phyloP scores from a whole-genome alignment of 1,140 invertebrate genomes.

The Agrilus planipennis region DNA sequence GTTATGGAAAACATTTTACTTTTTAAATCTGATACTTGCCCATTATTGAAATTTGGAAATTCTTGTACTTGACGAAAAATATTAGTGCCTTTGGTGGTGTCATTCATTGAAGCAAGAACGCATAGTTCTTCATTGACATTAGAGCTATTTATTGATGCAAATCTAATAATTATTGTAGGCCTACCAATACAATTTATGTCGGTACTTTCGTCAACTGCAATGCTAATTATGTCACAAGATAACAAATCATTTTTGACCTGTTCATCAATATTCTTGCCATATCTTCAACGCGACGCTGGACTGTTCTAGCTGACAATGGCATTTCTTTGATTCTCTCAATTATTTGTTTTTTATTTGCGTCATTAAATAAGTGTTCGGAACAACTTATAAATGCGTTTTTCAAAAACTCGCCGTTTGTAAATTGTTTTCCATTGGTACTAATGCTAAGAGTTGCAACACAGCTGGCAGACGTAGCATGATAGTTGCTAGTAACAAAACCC shows the following conservation, averaged over 20 bases:
- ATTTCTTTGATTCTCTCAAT: constrained; percentile 1
- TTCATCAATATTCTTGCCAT: not conserved
- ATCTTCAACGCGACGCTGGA: constrained; percentile 1
- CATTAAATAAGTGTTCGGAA: constrained; percentile 7
- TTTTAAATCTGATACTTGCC: constrained; percentile 12
- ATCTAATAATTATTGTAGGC: no score
- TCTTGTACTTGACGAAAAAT: constrained; percentile 11
- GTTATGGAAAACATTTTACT: constrained; percentile 15
- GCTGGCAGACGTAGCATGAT: no score
- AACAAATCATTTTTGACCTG: constrained; percentile 4
- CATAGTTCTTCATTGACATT: constrained; percentile 12
- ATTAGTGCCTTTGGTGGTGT: no score
- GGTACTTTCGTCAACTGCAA: constrained; percentile 1
- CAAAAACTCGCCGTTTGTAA: constrained; percentile 13
- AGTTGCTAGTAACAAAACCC: no score
- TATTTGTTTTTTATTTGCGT: constrained; percentile 1
- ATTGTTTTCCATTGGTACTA: constrained; percentile 7
- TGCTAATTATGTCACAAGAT: no score
- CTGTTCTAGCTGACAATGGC: constrained; percentile 1
- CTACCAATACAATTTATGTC: no score
- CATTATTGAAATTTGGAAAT: constrained; percentile 11
- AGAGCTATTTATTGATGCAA: constrained; percentile 11
- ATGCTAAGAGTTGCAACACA: no score
- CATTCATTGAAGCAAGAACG: no score
- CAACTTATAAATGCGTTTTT: constrained; percentile 13